Conservation (phyloP, 2,888 invertebrate species). For the Dryadula phaetusa region DNA sequence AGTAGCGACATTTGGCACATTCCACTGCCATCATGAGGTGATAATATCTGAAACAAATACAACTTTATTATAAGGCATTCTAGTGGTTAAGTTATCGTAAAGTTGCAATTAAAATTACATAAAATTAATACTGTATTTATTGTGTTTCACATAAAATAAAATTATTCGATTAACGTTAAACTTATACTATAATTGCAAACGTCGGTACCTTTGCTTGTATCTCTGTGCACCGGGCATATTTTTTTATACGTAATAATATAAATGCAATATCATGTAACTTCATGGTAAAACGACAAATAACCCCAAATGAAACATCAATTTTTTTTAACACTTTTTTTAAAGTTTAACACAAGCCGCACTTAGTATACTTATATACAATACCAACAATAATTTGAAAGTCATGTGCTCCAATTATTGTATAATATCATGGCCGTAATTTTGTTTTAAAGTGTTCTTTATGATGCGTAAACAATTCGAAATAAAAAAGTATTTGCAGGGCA, state of each 20-base stretch:
- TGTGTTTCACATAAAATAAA: background rate
- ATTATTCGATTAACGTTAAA: background rate
- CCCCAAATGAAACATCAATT: background rate
- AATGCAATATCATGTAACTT: background rate
- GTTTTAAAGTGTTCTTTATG: slow-evolving; percentile 7
- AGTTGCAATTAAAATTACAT: slow-evolving; percentile 1
- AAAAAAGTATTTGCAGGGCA: background rate
- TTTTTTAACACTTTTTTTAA: background rate
- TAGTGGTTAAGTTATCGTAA: background rate
- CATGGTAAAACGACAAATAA: background rate
- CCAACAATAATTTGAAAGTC: background rate
- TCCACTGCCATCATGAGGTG: slow-evolving; percentile 37
- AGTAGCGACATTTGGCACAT: slow-evolving; percentile 24
- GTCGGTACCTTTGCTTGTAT: background rate
- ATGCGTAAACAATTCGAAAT: background rate
- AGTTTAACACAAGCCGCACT: background rate
- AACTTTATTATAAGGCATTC: slow-evolving; percentile 1
- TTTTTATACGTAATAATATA: background rate
- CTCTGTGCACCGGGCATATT: background rate
- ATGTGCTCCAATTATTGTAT: slow-evolving; percentile 15
- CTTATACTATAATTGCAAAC: background rate
- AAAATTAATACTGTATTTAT: background rate
- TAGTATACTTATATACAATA: background rate
- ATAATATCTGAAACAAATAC: slow-evolving; percentile 25
- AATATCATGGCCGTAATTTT: slow-evolving; percentile 16